Evolutionary conservation across 2,888 invertebrate genomes (phyloP), one percentile per base, ranked within the genome.

Genomic region (Chouioia cunea): DNA sequence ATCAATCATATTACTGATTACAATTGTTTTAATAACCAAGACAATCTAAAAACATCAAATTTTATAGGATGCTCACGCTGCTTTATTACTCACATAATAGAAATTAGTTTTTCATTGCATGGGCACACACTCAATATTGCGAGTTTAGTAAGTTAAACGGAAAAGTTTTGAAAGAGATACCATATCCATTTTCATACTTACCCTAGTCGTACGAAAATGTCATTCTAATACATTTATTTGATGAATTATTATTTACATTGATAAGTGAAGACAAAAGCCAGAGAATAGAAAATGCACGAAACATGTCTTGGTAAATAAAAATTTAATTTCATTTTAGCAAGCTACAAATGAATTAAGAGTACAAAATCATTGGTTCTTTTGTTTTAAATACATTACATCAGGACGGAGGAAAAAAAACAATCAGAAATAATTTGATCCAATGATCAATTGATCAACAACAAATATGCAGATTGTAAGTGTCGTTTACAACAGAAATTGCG

Each of bases 311-410:
- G 65, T 58, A 66, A 73, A 73, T 73, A 73, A 73, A 75, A 75
- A 70, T 75, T 75, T 75, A 75, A 75, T 75, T 70, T 69, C 69
- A 69, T 70, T 69, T 73, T 66, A 69, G 69, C 69, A 71, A 73
- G 71, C 70, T 75, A 73, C 75, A 75, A 71, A 71, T 70, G 62
- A 75, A 68, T 71, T 48, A 71, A 71, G 67, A 68, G 46, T 71
- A 70, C 65, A 70, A 73, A 73, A 71, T 67, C 15, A 53, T 67
- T 63, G 52, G 47, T 57, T 63, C 36, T 65, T 65, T 57, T 60
- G 52, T 50, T 46, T 52, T 50, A 23, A 65, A 70, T 63, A 70
- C 65, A 73, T 52, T 68, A 65, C 52, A 68, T 71, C 47, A 65
- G 70, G 70, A 68, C 67, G 67, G 70, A 73, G 65, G 18, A 70